These are phyloP conservation scores for Suricata suricatta DNA, from an alignment of 2,113 vertebrate genomes.

Conservation along the genomic window DNA sequence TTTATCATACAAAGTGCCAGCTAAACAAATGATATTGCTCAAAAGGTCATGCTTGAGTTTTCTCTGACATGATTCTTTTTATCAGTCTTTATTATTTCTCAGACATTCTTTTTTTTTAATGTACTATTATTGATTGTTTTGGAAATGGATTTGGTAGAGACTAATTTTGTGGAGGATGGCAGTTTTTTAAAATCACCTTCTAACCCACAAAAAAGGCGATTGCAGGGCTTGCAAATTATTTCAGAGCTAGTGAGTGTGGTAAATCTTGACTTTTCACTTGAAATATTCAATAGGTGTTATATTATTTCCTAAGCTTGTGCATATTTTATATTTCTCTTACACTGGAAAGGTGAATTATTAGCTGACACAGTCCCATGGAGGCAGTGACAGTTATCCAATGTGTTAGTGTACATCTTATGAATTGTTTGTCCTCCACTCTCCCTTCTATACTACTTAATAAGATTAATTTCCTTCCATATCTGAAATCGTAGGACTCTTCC, in stretches of 20 bases:
- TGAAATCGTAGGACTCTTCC: background rate
- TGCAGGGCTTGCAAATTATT: background rate
- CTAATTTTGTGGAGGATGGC: slow-evolving; percentile 33
- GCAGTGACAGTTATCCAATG: background rate
- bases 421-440: background rate
- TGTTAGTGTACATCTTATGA: background rate
- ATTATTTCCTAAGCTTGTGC: background rate
- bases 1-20: slow-evolving; percentile 37
- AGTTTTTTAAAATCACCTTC: background rate
- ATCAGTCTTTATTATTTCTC: slow-evolving; percentile 41
- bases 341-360: slow-evolving; percentile 41
- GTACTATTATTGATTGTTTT: slow-evolving; percentile 60
- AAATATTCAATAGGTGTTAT: background rate
- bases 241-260: background rate
- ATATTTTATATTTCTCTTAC: slow-evolving; percentile 15
- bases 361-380: background rate
- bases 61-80: slow-evolving; percentile 36
- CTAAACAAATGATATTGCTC: slow-evolving; percentile 40
- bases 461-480: slow-evolving; percentile 3
- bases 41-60: slow-evolving; percentile 56
- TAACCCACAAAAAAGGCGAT: background rate
- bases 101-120: slow-evolving; percentile 56
- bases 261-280: background rate
- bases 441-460: background rate
- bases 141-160: slow-evolving; percentile 53